phyloP scores from a whole-genome alignment of 1,140 invertebrate genomes.

The Heliconius nattereri region DNA sequence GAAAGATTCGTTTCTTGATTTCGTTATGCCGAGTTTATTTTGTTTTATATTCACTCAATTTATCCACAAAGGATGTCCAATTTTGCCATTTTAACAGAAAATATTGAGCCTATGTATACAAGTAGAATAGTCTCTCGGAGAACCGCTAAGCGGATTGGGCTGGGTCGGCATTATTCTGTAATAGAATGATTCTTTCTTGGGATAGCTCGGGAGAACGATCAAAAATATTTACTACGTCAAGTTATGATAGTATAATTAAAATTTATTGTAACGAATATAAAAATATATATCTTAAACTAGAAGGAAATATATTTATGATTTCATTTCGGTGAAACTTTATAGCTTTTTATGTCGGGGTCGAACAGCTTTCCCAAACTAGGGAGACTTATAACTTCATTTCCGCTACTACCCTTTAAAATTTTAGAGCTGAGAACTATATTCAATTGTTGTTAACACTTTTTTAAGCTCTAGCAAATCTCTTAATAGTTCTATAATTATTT shows the following conservation, averaged over 20 bases:
- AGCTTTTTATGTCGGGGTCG: background rate
- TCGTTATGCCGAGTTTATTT: constrained; percentile 32
- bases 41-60: constrained; percentile 33
- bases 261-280: background rate
- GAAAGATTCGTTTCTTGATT: constrained; percentile 29
- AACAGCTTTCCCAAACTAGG: background rate
- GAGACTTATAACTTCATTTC: background rate
- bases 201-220: background rate
- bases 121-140: constrained; percentile 13
- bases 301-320: background rate
- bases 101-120: constrained; percentile 16
- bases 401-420: background rate
- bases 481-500: no score
- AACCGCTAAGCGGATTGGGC: constrained; percentile 7
- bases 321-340: background rate
- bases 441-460: background rate
- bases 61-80: constrained; percentile 30
- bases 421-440: background rate
- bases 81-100: constrained; percentile 32
- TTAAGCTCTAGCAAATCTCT: background rate
- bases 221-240: background rate
- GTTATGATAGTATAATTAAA: background rate
- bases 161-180: constrained; percentile 4
- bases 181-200: background rate
- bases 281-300: background rate